These are phyloP conservation scores for Apis laboriosa DNA, from an alignment of 1,140 invertebrate species.

Conservation along the genomic window DNA sequence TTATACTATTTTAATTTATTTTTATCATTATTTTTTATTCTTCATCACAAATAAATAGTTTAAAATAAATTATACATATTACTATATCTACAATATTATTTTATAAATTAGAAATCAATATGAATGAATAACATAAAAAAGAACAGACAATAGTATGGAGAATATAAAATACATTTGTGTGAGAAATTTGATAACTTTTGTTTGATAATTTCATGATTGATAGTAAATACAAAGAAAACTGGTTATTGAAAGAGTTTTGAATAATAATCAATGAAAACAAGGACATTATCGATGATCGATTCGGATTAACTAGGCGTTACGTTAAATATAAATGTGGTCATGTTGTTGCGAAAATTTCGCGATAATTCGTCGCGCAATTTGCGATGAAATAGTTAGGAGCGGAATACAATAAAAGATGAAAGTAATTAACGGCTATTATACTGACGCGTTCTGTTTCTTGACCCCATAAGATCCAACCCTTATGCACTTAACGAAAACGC, in stretches of 20 bases:
- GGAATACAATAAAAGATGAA: neutral
- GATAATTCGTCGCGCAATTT: slow-evolving; percentile 7
- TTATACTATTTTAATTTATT: too few relatives aligned
- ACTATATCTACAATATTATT: too few relatives aligned
- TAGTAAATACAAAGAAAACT: neutral
- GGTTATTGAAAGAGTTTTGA: neutral
- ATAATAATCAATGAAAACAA: neutral
- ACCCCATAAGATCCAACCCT: too few relatives aligned
- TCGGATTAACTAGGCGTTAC: neutral
- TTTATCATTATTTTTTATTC: too few relatives aligned
- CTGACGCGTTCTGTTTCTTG: slow-evolving; percentile 14
- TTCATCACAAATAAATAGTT: too few relatives aligned
- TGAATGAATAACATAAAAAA: too few relatives aligned
- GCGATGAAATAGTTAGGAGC: neutral
- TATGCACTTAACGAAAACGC: slow-evolving; percentile 18
- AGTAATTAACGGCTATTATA: slow-evolving; percentile 19
- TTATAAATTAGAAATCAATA: too few relatives aligned
- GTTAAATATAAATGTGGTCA: neutral
- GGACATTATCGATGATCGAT: slow-evolving; percentile 2
- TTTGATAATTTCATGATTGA: too few relatives aligned
- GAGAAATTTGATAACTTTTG: too few relatives aligned
- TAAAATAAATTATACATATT: too few relatives aligned
- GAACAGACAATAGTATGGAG: too few relatives aligned
- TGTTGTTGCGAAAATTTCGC: neutral
- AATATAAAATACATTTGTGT: too few relatives aligned